A percentile compares a stretch with the other conserved stretches of the same genome.
Evolutionary conservation across 1,140 invertebrate genomes (phyloP).

Genomic region (Polypedilum vanderplanki): DNA sequence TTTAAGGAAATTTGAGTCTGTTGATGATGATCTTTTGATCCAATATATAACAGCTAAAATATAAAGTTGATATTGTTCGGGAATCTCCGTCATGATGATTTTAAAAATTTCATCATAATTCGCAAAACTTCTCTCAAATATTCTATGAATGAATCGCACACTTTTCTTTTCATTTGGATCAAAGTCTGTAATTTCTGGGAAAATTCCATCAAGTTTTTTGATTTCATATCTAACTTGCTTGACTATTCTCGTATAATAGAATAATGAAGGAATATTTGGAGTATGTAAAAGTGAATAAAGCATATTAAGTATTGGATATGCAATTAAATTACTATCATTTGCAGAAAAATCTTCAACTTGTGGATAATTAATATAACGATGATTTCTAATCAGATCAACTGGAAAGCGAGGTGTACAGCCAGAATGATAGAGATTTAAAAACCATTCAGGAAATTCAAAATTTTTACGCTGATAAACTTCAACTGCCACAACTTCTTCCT

Average conservation of each 20-base stretch:
- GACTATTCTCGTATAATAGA: constrained; percentile 40
- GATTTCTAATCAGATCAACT: constrained; percentile 58
- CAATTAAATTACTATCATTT: constrained; percentile 52
- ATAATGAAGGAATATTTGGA: constrained; percentile 35
- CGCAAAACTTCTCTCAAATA: constrained; percentile 46
- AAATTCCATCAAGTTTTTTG: constrained; percentile 34
- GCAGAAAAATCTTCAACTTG: constrained; percentile 65
- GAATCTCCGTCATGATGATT: constrained; percentile 47
- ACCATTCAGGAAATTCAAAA: constrained; percentile 54
- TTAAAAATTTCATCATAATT: constrained; percentile 39
- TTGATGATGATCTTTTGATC: constrained; percentile 48
- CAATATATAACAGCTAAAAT: constrained; percentile 60
- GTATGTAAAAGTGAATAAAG: constrained; percentile 58
- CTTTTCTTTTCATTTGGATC: constrained; percentile 29
- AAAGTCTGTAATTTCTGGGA: constrained; percentile 30
- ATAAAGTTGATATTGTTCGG: constrained; percentile 55
- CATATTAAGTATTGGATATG: constrained; percentile 56
- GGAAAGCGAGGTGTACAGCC: constrained; percentile 55
- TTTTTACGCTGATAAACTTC: constrained; percentile 32
- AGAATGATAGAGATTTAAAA: constrained; percentile 52
- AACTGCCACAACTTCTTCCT: constrained; percentile 33
- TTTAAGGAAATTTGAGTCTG: constrained; percentile 51
- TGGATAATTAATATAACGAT: constrained; percentile 57
- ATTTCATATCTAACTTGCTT: constrained; percentile 42
- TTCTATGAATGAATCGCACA: constrained; percentile 30